Base-by-base conservation (phyloP, 2,888 invertebrate genomes). In the Eupsilia transversa region DNA sequence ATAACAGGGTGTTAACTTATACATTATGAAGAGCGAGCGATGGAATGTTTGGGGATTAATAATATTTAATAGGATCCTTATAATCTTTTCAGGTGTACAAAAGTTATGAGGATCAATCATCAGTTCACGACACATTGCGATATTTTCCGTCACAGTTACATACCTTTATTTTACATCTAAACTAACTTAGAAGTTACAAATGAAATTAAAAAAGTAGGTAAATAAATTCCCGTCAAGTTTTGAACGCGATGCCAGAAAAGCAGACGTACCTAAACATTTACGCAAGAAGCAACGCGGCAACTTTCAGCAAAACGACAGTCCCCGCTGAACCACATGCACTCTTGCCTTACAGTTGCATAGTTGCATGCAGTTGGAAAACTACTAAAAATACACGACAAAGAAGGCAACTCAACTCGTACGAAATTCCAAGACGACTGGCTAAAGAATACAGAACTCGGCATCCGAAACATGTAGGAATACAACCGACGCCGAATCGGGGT, bases 391-490 rank as follows among this genome's bases (percentile, higher is more conserved):
- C 41, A 2, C 41, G 35, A 74, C 33, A 61, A 57, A 61, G 65
- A 64, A 83, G 43, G 52, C 79, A 59, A 59, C 52, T 46, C 54
- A 74, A 63, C 69, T 84, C 52, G 33, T 33, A 68, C 56, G 43
- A 68, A 80, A 57, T 52, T 80, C 59, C 17, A 41, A 60, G n/a
- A 27, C 43, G 30, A n/a, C 56, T 12, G 27, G 64, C 33, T 59
- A 63, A 65, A 72, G 69, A 81, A 72, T 65, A 70, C 65, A 46
- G 49, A 74, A 64, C 59, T 65, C 46, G 60, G 69, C 56, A 60
- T 64, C 30, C 46, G 30, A 69, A 85, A 72, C 85, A 82, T 72
- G 57, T 52, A 10, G 69, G 41, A 41, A 49, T 63, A 57, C 3
- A 65, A 73, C 46, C 64, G 56, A 30, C 56, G 63, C 46, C 49